phyloP scores from a whole-genome alignment of 2,797 vertebrate genomes.

The Setipinna tenuifilis region DNA sequence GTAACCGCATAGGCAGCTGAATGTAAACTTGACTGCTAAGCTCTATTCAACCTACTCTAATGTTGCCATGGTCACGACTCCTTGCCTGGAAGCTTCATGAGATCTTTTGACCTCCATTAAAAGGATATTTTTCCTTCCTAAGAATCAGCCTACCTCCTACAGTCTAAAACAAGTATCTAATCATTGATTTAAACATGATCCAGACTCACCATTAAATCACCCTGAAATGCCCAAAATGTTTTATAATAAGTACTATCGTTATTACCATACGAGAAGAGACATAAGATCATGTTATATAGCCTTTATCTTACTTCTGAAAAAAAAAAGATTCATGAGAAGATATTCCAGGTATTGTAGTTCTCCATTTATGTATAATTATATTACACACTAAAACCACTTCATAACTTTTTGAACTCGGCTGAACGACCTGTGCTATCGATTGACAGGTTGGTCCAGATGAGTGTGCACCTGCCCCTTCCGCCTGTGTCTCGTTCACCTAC shows the following conservation, averaged over 20 bases:
- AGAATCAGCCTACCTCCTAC: background rate
- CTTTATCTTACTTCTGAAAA: background rate
- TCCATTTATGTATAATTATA: too few relatives aligned
- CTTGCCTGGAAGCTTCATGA: background rate
- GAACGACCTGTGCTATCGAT: background rate
- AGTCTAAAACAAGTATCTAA: background rate
- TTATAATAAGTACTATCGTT: background rate
- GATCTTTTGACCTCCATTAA: background rate
- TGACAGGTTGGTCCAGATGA: background rate
- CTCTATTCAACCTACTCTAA: background rate
- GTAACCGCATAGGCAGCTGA: background rate
- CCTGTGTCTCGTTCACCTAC: background rate
- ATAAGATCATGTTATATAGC: background rate
- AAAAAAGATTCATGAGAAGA: background rate
- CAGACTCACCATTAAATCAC: background rate
- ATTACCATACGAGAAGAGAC: background rate
- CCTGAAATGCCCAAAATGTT: background rate
- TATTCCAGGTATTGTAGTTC: background rate
- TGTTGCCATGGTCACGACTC: conserved; percentile 30
- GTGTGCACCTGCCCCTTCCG: background rate
- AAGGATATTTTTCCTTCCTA: background rate
- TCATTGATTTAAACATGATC: background rate
- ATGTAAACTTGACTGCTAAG: background rate
- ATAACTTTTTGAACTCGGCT: background rate
- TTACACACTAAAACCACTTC: background rate